Base-by-base conservation (phyloP, 2,888 invertebrate genomes). In the Stenodera caucasica region DNA sequence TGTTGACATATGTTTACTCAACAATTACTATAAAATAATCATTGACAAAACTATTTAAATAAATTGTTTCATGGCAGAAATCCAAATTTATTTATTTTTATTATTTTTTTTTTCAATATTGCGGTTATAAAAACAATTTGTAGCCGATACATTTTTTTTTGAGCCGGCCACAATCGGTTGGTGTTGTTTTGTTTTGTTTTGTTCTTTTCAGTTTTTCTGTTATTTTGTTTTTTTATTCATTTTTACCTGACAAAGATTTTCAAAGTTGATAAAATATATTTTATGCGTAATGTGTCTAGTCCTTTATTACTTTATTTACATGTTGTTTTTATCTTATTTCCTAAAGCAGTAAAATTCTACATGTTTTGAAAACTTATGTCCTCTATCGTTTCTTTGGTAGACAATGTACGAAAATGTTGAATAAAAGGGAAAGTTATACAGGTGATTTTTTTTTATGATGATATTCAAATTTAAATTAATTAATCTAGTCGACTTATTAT, bases 281-380 rank as follows among this genome's bases (percentile, higher is more conserved):
- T 45, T 76, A 77, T 77, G 75, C 77, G 73, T 71, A 70, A 72
- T 74, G 75, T 72, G 76, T 76, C 74, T 72, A 66, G 71, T 70
- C 70, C 74, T 77, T 76, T 77, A 77, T 76, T 75, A 68, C 74
- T 74, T 75, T 75, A 75, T 76, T 74, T 77, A 75, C 71, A 72
- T 75, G 73, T 69, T 66, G 69, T 70, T 65, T 72, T 71, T 70
- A 70, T 74, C 72, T 74, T 72, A 74, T 75, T 77, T 77, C 75
- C 77, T 74, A 72, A 71, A 75, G 74, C 72, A 72, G 70, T 77
- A 75, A 77, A 75, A 73, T 72, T 66, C 70, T 69, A 74, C 73
- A 73, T 73, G 73, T 67, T 69, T 67, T 70, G 72, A 71, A 70
- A 72, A 73, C 70, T 72, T 70, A 72, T 68, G 58, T 53, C 53